Percentiles rank a stretch among this genome's conserved stretches.
Conservation (phyloP, 2,888 invertebrate genomes). For the Chaitophorus viminalis region DNA sequence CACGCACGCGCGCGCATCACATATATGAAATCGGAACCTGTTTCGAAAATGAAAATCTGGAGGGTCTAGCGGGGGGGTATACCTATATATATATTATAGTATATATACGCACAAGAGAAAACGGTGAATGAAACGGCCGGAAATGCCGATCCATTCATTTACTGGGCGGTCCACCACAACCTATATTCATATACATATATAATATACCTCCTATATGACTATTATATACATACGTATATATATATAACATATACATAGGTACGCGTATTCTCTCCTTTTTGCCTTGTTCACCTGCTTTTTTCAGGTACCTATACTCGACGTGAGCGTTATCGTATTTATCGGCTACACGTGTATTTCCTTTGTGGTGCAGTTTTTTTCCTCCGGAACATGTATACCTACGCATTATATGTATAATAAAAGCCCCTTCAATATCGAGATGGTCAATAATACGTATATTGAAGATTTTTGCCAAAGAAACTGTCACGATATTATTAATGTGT, state of each 20-base stretch:
- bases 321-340: constrained; percentile 39
- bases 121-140: constrained; percentile 62
- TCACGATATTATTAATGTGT: too few species aligned
- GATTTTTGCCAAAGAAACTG: neutral
- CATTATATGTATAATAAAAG: neutral
- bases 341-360: constrained; percentile 43
- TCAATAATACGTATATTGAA: neutral
- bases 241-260: neutral
- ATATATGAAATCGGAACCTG: constrained; percentile 61
- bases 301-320: constrained; percentile 5
- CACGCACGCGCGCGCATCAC: neutral
- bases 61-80: constrained; percentile 19
- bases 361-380: constrained; percentile 43
- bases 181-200: constrained; percentile 23
- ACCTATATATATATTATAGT: too few species aligned
- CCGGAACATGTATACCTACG: constrained; percentile 31
- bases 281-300: constrained; percentile 59
- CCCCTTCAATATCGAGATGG: neutral
- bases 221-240: neutral
- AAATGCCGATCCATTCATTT: constrained; percentile 61
- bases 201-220: neutral
- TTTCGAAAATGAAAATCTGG: constrained; percentile 58
- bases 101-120: neutral
- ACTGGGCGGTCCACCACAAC: constrained; percentile 60
- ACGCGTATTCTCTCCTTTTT: neutral